Base-by-base conservation (phyloP, 2,888 invertebrate genomes). In the Apodemia hepburni region DNA sequence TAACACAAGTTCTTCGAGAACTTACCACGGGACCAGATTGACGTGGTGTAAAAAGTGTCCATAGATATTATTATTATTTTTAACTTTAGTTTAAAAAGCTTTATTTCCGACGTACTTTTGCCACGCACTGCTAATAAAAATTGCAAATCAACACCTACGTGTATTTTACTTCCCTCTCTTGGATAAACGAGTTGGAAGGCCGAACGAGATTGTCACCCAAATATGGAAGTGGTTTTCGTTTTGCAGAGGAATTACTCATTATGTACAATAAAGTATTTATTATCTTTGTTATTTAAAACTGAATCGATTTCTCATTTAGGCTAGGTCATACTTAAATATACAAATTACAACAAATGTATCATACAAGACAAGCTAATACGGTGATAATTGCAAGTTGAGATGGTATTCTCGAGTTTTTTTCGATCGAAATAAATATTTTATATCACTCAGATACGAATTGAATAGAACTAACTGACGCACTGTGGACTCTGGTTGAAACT, bases 161-260 rank as follows among this genome's bases (percentile, higher is more conserved):
- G 27, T 27, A 27, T 27, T 12, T 22, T n/a, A 54, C 54, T 54
- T 54, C 54, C 54, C 15, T 54, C 15, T 54, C 15, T 9, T 22
- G 22, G 15, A 29, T 27, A 15, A 15, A 54, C 29, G 27, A 27
- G 54, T 54, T 15, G 54, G 54, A 54, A 54, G 54, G 54, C 29
- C 54, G 7, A 29, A 15, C 54, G 27, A 27, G 27, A 22, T 27
- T 27, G 54, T 54, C 54, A 54, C 5, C 54, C 54, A 27, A 54
- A 54, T 54, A 54, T 54, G 29, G 54, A 15, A 27, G 54, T 15
- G 54, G 54, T 54, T 54, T 45, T 54, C 15, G 54, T 54, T 29
- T 54, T 29, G 27, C 29, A 54, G 54, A 54, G 54, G 54, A 54
- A 54, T 27, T 22, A 27, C 51, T 17, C 12, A 27, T 27, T 54